phyloP scores from a whole-genome alignment of 2,797 vertebrate species.

The Sciurus carolinensis region DNA sequence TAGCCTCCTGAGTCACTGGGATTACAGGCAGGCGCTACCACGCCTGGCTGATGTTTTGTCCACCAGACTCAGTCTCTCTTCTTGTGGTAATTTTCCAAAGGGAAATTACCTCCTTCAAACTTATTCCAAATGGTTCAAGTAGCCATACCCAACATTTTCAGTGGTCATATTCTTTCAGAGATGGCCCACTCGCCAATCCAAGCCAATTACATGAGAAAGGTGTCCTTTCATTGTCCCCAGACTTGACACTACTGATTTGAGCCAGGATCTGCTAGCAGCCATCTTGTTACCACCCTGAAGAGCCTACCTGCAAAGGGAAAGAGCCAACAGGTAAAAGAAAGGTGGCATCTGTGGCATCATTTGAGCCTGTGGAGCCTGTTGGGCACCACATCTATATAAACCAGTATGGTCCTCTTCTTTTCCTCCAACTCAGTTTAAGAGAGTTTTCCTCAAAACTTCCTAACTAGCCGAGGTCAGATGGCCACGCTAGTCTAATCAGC shows the following conservation, averaged over 20 bases:
- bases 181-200: background rate
- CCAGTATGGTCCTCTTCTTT: background rate
- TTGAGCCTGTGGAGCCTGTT: background rate
- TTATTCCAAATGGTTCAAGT: background rate
- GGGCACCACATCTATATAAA: background rate
- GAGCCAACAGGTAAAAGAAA: background rate
- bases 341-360: background rate
- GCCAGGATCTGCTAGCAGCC: background rate
- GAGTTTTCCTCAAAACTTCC: background rate
- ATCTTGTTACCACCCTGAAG: background rate
- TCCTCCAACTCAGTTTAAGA: background rate
- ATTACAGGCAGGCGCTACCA: no score
- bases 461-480: background rate
- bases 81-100: background rate
- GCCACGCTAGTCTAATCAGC: background rate
- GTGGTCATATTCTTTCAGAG: background rate
- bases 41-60: background rate
- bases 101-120: background rate
- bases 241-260: background rate
- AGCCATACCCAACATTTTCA: background rate
- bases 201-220: background rate
- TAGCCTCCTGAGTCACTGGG: no score
- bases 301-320: background rate
- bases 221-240: background rate
- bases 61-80: background rate